A percentile compares a stretch with the other conserved stretches of the same genome.
phyloP scores from a whole-genome alignment of 2,888 invertebrate species.

The Tribolium freemani region DNA sequence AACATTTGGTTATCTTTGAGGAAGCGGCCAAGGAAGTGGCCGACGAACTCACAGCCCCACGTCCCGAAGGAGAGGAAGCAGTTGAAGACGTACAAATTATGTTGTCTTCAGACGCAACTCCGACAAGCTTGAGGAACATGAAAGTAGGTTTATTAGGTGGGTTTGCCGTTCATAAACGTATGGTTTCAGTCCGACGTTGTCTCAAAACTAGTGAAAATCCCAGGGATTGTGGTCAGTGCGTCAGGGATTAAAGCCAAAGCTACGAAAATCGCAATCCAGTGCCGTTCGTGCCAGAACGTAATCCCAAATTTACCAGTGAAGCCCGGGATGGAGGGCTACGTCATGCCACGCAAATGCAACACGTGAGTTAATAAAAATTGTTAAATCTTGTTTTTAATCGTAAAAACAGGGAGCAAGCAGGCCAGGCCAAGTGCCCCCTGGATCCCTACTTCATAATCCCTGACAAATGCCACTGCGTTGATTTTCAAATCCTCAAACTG shows the following conservation, averaged over 20 bases:
- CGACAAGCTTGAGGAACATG: slow-evolving; percentile 85
- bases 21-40: slow-evolving; percentile 97
- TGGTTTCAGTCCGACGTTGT: slow-evolving; percentile 87
- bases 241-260: slow-evolving; percentile 97
- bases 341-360: slow-evolving; percentile 93
- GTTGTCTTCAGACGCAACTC: slow-evolving; percentile 86
- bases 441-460: slow-evolving; percentile 99
- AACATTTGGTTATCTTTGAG: slow-evolving; percentile 94
- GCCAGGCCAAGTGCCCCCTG: slow-evolving; percentile 92
- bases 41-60: slow-evolving; percentile 95
- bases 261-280: slow-evolving; percentile 94
- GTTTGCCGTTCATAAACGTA: neutral
- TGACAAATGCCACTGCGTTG: slow-evolving; percentile 97
- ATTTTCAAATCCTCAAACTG: slow-evolving; percentile 97
- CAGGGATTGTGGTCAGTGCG: slow-evolving; percentile 95
- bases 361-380: slow-evolving; percentile 75
- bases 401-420: slow-evolving; percentile 86
- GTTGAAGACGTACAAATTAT: slow-evolving; percentile 94
- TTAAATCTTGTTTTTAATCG: neutral
- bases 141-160: slow-evolving; percentile 73
- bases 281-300: slow-evolving; percentile 91
- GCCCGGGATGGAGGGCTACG: slow-evolving; percentile 96
- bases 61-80: slow-evolving; percentile 90
- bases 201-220: slow-evolving; percentile 92
- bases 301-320: slow-evolving; percentile 92